Conservation (phyloP, 1,140 invertebrate species). For the Homalodisca vitripennis region DNA sequence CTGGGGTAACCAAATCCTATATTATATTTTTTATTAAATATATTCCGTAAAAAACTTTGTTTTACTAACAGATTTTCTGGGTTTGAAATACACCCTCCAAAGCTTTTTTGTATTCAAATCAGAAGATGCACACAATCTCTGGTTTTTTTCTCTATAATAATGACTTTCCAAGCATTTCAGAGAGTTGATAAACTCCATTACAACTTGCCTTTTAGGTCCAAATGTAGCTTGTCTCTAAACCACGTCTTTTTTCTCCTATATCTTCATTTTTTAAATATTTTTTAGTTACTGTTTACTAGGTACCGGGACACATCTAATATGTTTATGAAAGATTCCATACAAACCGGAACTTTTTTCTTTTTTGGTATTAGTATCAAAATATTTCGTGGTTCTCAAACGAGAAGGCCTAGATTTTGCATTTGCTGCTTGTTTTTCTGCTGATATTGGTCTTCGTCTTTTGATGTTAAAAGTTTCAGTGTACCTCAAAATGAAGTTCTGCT, state of each 20-base stretch:
- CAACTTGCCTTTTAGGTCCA: slow-evolving; percentile 20
- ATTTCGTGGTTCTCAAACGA: slow-evolving; percentile 5
- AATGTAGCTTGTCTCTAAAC: slow-evolving; percentile 10
- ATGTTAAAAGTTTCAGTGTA: slow-evolving; percentile 7
- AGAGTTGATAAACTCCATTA: slow-evolving; percentile 20
- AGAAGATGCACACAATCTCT: slow-evolving; percentile 7
- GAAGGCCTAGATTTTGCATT: background rate
- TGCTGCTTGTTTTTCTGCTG: slow-evolving; percentile 16
- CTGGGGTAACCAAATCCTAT: slow-evolving; percentile 36
- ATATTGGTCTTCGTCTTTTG: slow-evolving; percentile 10
- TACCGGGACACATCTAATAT: slow-evolving; percentile 16
- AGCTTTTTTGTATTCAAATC: slow-evolving; percentile 25
- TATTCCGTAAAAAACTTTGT: slow-evolving; percentile 33
- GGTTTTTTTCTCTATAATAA: slow-evolving; percentile 12
- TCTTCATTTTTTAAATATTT: background rate
- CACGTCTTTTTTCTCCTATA: slow-evolving; percentile 22
- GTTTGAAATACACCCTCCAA: slow-evolving; percentile 8
- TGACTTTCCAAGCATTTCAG: slow-evolving; percentile 17
- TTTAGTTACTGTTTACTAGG: slow-evolving; percentile 14
- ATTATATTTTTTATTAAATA: slow-evolving; percentile 37
- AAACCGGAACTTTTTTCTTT: slow-evolving; percentile 6
- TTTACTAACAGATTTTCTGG: slow-evolving; percentile 28
- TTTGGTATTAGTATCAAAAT: slow-evolving; percentile 21
- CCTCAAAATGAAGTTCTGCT: slow-evolving; percentile 20
- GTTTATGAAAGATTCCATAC: slow-evolving; percentile 16